These are phyloP conservation scores for Scartelaos histophorus DNA, from an alignment of 2,113 vertebrate species.

Conservation along the genomic window DNA sequence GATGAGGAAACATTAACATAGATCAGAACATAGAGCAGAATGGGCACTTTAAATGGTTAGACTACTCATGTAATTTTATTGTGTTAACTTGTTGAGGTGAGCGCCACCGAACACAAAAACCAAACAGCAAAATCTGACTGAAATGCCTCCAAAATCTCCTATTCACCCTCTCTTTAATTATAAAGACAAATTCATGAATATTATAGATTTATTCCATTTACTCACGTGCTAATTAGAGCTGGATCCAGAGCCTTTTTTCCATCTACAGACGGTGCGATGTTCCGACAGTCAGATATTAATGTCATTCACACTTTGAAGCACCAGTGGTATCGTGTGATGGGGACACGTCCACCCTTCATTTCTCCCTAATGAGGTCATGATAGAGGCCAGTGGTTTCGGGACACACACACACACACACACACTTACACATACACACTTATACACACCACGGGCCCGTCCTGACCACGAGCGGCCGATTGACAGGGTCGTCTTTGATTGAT, in stretches of 20 bases:
- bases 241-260: constrained; percentile 37
- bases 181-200: constrained; percentile 72
- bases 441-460: constrained; percentile 1
- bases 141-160: background rate
- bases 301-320: constrained; percentile 77
- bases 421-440: constrained; percentile 27
- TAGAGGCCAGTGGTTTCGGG: constrained; percentile 66
- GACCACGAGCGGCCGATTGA: constrained; percentile 62
- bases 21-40: too few species aligned
- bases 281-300: constrained; percentile 68
- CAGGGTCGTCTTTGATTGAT: constrained; percentile 81
- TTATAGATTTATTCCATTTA: constrained; percentile 72
- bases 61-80: background rate
- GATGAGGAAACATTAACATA: too few species aligned
- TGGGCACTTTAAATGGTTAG: background rate
- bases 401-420: constrained; percentile 39
- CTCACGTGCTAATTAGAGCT: constrained; percentile 71
- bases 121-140: constrained; percentile 1
- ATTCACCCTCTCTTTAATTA: constrained; percentile 50
- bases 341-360: constrained; percentile 77
- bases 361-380: constrained; percentile 77
- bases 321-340: constrained; percentile 66
- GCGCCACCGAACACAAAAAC: background rate
- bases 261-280: constrained; percentile 53
- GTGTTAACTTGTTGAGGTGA: background rate